These are phyloP conservation scores for Sminthurinus signatus DNA, from an alignment of 1,140 invertebrate species.

Conservation along the genomic window DNA sequence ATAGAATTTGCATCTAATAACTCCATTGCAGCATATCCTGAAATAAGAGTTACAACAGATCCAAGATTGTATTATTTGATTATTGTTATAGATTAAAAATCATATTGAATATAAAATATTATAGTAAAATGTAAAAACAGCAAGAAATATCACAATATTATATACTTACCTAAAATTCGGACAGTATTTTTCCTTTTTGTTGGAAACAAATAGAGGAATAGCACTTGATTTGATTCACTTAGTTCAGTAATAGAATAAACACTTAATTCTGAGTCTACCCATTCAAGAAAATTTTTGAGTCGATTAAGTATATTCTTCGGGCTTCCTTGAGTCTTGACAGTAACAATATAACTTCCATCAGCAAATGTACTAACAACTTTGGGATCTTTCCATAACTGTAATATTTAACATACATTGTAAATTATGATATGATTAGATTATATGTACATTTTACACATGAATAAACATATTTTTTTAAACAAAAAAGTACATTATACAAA, in stretches of 20 bases:
- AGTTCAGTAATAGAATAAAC: not conserved
- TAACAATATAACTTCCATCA: slow-evolving; percentile 26
- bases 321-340: slow-evolving; percentile 9
- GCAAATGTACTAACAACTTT: slow-evolving; percentile 23
- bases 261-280: slow-evolving; percentile 39
- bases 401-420: too few species aligned
- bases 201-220: slow-evolving; percentile 29
- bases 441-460: not conserved
- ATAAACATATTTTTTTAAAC: too few species aligned
- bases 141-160: too few species aligned
- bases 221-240: slow-evolving; percentile 5
- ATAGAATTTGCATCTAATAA: slow-evolving; percentile 3
- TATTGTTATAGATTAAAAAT: too few species aligned
- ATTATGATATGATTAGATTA: too few species aligned
- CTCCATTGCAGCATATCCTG: slow-evolving; percentile 34
- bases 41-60: too few species aligned
- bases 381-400: slow-evolving; percentile 37
- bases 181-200: slow-evolving; percentile 30
- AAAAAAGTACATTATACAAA: too few species aligned
- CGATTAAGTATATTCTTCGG: slow-evolving; percentile 12
- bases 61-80: too few species aligned
- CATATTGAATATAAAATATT: too few species aligned
- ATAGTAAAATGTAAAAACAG: too few species aligned
- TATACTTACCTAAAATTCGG: slow-evolving; percentile 35
- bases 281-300: slow-evolving; percentile 29